Conservation (phyloP, 1,140 invertebrate species). For the Caenorhabditis brenneri region DNA sequence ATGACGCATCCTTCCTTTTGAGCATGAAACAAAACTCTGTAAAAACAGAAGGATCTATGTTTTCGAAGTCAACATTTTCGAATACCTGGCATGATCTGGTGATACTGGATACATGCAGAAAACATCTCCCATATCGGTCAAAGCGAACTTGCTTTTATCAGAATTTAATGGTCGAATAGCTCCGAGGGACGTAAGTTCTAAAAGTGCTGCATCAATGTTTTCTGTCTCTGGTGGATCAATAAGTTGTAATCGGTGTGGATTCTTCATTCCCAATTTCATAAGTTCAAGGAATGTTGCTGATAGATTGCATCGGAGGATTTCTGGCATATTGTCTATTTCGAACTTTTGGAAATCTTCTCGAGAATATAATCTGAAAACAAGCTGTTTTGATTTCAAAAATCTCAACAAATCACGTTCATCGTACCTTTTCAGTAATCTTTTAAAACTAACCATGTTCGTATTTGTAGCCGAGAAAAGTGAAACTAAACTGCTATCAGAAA, state of each 20-base stretch:
- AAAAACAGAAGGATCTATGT: neutral
- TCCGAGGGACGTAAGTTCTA: slow-evolving; percentile 54
- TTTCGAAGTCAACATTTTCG: neutral
- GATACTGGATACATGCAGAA: slow-evolving; percentile 91
- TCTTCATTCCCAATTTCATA: slow-evolving; percentile 72
- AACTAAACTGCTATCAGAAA: neutral
- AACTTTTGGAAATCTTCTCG: slow-evolving; percentile 59
- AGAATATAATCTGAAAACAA: slow-evolving; percentile 70
- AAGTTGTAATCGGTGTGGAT: slow-evolving; percentile 72
- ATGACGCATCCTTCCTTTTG: slow-evolving; percentile 45
- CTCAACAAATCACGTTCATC: no score
- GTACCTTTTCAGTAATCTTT: neutral
- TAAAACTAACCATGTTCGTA: neutral
- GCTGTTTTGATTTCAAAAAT: neutral
- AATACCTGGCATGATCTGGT: slow-evolving; percentile 81
- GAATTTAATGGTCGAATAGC: neutral
- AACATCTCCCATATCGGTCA: slow-evolving; percentile 82
- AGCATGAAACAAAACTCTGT: slow-evolving; percentile 46
- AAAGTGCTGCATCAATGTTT: slow-evolving; percentile 57
- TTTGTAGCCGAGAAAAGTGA: neutral
- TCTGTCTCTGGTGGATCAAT: slow-evolving; percentile 72
- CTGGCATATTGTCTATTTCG: slow-evolving; percentile 55
- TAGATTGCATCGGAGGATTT: slow-evolving; percentile 63
- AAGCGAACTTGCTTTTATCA: slow-evolving; percentile 66
- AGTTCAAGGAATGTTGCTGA: slow-evolving; percentile 72